Evolutionary conservation across 1,140 invertebrate species (phyloP).

Genomic region (Cotesia vestalis): DNA sequence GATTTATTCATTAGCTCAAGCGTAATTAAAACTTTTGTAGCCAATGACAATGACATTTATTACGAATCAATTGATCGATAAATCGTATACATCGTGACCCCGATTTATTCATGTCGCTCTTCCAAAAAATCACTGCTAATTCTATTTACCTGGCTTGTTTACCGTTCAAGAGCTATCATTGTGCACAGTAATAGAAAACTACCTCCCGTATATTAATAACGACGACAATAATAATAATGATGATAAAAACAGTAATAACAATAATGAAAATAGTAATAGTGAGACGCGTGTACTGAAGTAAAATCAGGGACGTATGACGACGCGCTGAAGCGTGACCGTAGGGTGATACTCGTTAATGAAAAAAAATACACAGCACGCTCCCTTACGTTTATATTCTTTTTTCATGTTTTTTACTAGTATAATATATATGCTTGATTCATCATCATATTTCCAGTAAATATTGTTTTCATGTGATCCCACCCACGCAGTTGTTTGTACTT

Average conservation of each 20-base stretch:
- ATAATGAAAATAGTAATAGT: conserved; percentile 19
- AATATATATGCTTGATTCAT: conserved; percentile 46
- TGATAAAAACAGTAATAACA: background rate
- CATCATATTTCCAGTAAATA: conserved; percentile 48
- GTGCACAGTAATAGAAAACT: too few species aligned
- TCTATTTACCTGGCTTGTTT: background rate
- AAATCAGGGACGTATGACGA: conserved; percentile 47
- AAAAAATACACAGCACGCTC: conserved; percentile 50
- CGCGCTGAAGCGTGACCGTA: conserved; percentile 47
- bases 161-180: too few species aligned
- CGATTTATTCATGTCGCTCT: too few species aligned
- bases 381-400: conserved; percentile 28
- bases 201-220: too few species aligned
- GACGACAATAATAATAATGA: too few species aligned
- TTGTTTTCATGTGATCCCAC: conserved; percentile 43
- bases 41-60: too few species aligned
- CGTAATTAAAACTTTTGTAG: too few species aligned
- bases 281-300: conserved; percentile 34
- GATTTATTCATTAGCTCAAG: background rate
- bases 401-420: too few species aligned
- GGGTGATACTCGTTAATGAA: conserved; percentile 54
- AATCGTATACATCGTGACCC: too few species aligned
- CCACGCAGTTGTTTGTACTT: conserved; percentile 34
- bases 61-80: too few species aligned
- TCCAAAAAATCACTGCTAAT: background rate